These are phyloP conservation scores for Trinorchestia longiramus DNA, from an alignment of 1,140 invertebrate species.

Conservation along the genomic window DNA sequence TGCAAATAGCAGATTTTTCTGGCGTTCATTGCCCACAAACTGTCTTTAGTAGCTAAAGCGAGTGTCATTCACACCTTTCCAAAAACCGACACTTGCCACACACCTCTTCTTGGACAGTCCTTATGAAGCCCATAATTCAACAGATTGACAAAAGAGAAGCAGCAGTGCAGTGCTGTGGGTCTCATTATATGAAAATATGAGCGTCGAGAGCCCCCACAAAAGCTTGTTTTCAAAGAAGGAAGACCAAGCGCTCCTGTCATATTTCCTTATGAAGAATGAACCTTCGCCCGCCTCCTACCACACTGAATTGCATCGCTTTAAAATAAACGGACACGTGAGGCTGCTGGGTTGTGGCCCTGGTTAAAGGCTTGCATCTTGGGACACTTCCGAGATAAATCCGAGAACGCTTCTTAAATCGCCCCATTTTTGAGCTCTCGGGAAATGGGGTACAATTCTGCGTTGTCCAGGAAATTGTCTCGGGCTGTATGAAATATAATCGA, in stretches of 20 bases:
- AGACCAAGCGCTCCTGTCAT: slow-evolving; percentile 41
- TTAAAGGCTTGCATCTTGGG: neutral
- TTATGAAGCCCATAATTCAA: neutral
- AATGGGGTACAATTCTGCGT: neutral
- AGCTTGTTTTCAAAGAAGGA: slow-evolving; percentile 53
- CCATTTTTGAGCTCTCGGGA: neutral
- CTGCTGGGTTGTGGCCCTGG: neutral
- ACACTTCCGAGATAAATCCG: neutral
- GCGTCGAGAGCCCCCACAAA: slow-evolving; percentile 5
- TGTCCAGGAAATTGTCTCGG: neutral
- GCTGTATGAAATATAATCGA: neutral
- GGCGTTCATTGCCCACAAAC: neutral
- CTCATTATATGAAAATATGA: slow-evolving; percentile 51
- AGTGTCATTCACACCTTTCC: neutral
- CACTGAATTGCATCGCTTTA: slow-evolving; percentile 24
- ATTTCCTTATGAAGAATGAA: slow-evolving; percentile 45
- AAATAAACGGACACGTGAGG: slow-evolving; percentile 3
- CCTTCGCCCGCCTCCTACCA: neutral
- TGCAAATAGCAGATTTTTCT: neutral
- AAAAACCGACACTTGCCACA: neutral
- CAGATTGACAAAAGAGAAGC: slow-evolving; percentile 34
- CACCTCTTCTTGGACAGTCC: neutral
- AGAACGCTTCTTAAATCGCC: neutral
- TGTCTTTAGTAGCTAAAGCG: neutral
- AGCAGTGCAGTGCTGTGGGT: slow-evolving; percentile 17